Base-by-base conservation (phyloP, 2,888 invertebrate genomes). In the Punctoribates punctum region DNA sequence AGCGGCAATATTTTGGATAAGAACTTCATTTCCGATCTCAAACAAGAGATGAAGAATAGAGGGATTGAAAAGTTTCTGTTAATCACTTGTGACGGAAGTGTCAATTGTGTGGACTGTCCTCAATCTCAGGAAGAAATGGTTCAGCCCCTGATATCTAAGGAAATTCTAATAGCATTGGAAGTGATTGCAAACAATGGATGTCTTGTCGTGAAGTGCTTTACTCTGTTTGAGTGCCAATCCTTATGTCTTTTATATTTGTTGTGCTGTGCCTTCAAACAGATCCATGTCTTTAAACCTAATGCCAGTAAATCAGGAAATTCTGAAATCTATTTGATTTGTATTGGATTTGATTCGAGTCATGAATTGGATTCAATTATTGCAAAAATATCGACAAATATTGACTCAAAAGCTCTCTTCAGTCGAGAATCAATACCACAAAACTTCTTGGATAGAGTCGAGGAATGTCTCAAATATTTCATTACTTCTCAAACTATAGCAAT, bases 281-380 rank as follows among this genome's bases (percentile, higher is more conserved):
- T 96, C 0, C 86, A 88, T 80, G 86, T 93, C 23, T 91, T 90
- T 82, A 97, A 97, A 83, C 96, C 97, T 0, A 90, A 89, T 0
- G 92, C 93, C 0, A 96, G 96, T n/a, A 93, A 94, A 82, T 90
- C 91, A 82, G 96, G 96, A 9, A 97, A 97, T 84, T 96, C 96
- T 0, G 97, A 97, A 85, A 88, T 92, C 0, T 97, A 97, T 82
- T 87, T 94, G 0, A 86, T 96, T n/a, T 83, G 84, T 62, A 27
- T 80, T 38, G 77, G 78, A 23, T 81, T 79, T 57, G 20, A 74
- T 4, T 77, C 72, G 6, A 72, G 78, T 23, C 8, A 38, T 27
- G 13, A 6, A 27, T 73, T 73, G 38, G 57, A 34, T 8, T 13
- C 75, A 57, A 29, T 76, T 20, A n/a, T 75, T 13, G 0, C 48